Conservation (phyloP, 2,888 invertebrate species). For the Anodontia alba region DNA sequence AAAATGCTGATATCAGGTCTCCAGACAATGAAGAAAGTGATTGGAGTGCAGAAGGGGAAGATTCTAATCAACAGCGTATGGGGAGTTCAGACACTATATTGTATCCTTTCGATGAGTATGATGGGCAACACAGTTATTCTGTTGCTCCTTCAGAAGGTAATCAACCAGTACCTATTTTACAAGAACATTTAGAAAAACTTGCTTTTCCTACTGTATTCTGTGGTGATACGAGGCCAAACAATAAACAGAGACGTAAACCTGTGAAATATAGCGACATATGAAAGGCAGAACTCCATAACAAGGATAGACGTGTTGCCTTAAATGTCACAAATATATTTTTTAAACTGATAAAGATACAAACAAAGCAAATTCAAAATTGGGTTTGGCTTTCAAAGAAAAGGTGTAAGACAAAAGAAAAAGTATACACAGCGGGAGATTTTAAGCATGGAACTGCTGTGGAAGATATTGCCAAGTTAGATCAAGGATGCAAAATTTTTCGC, state of each 20-base stretch:
- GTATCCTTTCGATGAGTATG: constrained; percentile 28
- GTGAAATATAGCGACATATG: constrained; percentile 24
- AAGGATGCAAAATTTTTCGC: constrained; percentile 53
- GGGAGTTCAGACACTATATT: constrained; percentile 44
- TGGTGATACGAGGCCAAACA: constrained; percentile 21
- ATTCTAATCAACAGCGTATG: constrained; percentile 16
- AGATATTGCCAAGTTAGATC: constrained; percentile 40
- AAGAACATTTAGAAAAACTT: constrained; percentile 34
- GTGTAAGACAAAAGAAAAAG: constrained; percentile 37
- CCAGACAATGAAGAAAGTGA: neutral
- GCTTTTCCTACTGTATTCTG: constrained; percentile 35
- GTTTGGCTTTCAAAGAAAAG: constrained; percentile 33
- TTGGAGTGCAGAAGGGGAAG: constrained; percentile 30
- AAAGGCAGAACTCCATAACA: constrained; percentile 13
- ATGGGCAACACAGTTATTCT: constrained; percentile 23
- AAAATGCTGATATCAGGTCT: neutral
- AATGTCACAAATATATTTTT: constrained; percentile 41
- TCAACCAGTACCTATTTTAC: constrained; percentile 33
- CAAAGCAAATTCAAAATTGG: constrained; percentile 35
- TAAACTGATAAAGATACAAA: constrained; percentile 39
- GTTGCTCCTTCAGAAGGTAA: constrained; percentile 44
- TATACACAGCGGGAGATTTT: constrained; percentile 36
- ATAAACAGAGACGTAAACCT: neutral
- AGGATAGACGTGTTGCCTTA: constrained; percentile 42
- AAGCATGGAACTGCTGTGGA: constrained; percentile 24